These are phyloP conservation scores for Lithophane semibrunnea DNA, from an alignment of 2,888 invertebrate species.

Conservation along the genomic window DNA sequence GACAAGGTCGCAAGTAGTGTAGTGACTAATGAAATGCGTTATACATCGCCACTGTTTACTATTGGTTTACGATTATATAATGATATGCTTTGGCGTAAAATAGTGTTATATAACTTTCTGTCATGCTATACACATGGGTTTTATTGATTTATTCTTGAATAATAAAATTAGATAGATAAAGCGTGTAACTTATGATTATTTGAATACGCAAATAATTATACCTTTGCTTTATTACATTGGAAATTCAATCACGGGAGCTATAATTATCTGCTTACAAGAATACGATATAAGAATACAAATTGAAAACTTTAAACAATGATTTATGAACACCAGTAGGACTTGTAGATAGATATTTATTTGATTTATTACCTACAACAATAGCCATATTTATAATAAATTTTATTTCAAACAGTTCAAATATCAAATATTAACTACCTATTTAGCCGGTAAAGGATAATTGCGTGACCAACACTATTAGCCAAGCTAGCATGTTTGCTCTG, in stretches of 20 bases:
- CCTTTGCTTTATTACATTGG: background rate
- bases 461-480: conserved; percentile 41
- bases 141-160: conserved; percentile 23
- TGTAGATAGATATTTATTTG: background rate
- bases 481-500: conserved; percentile 41
- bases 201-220: background rate
- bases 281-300: background rate
- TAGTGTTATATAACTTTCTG: conserved; percentile 4
- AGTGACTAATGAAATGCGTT: conserved; percentile 48
- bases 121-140: background rate
- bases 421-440: conserved; percentile 9
- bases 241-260: background rate
- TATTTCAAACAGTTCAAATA: conserved; percentile 12
- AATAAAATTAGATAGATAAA: conserved; percentile 2
- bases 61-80: conserved; percentile 33
- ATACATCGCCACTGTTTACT: conserved; percentile 36
- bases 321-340: background rate
- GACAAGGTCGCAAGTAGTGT: conserved; percentile 58
- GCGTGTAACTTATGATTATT: background rate
- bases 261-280: background rate
- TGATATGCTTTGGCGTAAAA: conserved; percentile 17
- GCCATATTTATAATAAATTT: background rate
- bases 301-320: background rate
- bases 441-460: conserved; percentile 12
- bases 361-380: background rate